Conservation (phyloP, 1,140 invertebrate species). For the Philaenus spumarius region DNA sequence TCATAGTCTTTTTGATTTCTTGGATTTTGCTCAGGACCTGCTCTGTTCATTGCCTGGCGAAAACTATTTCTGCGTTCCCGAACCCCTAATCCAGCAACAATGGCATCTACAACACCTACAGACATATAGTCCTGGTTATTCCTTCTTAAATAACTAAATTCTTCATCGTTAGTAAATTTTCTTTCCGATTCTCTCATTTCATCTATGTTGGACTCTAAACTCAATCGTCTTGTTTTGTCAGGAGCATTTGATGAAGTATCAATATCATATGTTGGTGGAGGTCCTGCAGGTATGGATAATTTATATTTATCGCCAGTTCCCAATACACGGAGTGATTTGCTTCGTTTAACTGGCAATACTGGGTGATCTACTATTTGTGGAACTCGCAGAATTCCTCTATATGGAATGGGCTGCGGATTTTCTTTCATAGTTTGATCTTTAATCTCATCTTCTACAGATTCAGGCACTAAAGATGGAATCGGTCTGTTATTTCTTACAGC, state of each 20-base stretch:
- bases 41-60: slow-evolving; percentile 38
- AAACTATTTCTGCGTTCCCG: slow-evolving; percentile 41
- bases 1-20: slow-evolving; percentile 17
- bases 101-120: slow-evolving; percentile 19
- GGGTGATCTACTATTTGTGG: slow-evolving; percentile 18
- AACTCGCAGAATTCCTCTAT: slow-evolving; percentile 22
- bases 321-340: slow-evolving; percentile 39
- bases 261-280: neutral
- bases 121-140: neutral
- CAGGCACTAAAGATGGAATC: neutral
- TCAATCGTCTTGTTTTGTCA: slow-evolving; percentile 15
- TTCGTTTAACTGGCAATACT: slow-evolving; percentile 33
- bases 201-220: slow-evolving; percentile 25
- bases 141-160: neutral
- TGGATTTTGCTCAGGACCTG: neutral
- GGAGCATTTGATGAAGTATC: neutral
- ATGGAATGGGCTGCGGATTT: slow-evolving; percentile 20
- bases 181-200: slow-evolving; percentile 13
- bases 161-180: neutral
- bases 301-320: slow-evolving; percentile 20
- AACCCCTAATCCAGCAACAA: slow-evolving; percentile 34
- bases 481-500: slow-evolving; percentile 18
- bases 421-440: neutral
- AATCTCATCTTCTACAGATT: neutral
- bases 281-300: slow-evolving; percentile 14